Evolutionary conservation across 1,140 invertebrate genomes (phyloP).

Genomic region (Phenacoccus solenopsis): DNA sequence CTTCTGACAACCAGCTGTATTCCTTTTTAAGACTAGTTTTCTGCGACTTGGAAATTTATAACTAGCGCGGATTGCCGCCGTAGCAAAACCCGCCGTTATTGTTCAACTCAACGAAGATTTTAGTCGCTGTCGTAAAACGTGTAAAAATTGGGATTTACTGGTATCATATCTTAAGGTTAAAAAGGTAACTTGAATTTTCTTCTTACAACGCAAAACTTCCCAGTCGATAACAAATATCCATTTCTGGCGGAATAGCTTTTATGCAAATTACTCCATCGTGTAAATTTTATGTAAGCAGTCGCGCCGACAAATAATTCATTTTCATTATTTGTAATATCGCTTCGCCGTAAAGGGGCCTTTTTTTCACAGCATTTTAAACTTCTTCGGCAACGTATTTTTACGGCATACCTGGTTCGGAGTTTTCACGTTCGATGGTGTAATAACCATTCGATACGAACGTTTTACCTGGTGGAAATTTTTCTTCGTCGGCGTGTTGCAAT

Average conservation of each 20-base stretch:
- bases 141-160: conserved; percentile 2
- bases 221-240: neutral
- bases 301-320: neutral
- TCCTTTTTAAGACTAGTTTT: conserved; percentile 3
- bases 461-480: too few relatives aligned
- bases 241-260: neutral
- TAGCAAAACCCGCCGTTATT: neutral
- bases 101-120: neutral
- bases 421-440: too few relatives aligned
- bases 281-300: neutral
- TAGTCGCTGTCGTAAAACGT: neutral
- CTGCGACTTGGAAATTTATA: neutral
- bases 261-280: neutral
- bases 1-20: neutral
- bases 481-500: too few relatives aligned
- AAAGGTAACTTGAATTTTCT: neutral
- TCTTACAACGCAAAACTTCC: neutral
- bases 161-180: conserved; percentile 2
- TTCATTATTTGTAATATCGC: neutral
- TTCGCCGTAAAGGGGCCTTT: too few relatives aligned
- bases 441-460: too few relatives aligned
- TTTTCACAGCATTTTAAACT: too few relatives aligned
- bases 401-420: too few relatives aligned
- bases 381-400: too few relatives aligned
- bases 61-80: neutral